Base-by-base conservation (phyloP, 2,797 vertebrate genomes). In the Danio kyathit region DNA sequence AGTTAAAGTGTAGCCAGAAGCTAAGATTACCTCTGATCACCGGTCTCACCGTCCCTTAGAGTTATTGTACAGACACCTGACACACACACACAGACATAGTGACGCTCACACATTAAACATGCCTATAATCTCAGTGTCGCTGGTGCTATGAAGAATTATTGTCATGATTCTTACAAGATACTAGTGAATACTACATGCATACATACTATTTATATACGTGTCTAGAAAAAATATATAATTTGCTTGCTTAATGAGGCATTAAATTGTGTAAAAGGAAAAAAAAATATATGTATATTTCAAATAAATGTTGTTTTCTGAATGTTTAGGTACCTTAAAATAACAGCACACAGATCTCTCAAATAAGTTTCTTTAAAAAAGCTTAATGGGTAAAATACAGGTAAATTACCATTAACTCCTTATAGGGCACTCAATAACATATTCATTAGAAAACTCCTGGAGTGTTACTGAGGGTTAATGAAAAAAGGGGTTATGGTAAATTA, bases 1-100 rank as follows among this genome's bases (percentile, higher is more conserved):
- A 71, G 48, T 72, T 63, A 79, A 71, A 79, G 44, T 61, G 57
- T 71, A 79, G 67, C 67, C 57, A 72, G 67, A 72, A 64, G 77
- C 57, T 40, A 79, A 72, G 77, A 72, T 79, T 79, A 79, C 67
- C 67, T 72, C 38, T 79, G 77, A 79, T 79, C 56, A 72, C 67
- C 5, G 16, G 9, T 79, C 64, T 57, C 43, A 69, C 54, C 16
- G 1, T 59, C 57, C 67, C 57, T 52, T 72, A 52, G 48, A 72
- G 60, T 72, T 64, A 71, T 64, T 5, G 0, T 44, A 77, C 67
- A 63, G 14, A 64, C 40, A 71, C 46, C 40, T 74, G 57, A 51
- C 71, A 74, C 54, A 74, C 17, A 54, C 49, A 52, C 19, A 69
- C 29, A 29, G 29, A 29, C 29, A 29, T 11, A 41, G 49, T 17